Conservation (phyloP, 2,888 invertebrate species). For the Cosmia pyralina region DNA sequence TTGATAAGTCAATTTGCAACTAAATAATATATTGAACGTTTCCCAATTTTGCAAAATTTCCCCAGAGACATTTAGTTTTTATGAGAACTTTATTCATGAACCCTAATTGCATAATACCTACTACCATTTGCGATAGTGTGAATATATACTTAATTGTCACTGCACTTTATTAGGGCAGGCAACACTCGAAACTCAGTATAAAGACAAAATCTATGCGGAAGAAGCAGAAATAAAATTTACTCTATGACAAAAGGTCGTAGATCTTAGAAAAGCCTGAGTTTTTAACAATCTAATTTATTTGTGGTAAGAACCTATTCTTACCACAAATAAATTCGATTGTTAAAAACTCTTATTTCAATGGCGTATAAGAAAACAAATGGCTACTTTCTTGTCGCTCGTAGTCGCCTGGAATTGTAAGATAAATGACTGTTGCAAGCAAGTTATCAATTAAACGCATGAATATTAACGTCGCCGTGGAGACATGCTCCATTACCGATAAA, state of each 20-base stretch:
- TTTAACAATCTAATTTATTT: too few relatives aligned
- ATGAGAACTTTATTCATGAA: slow-evolving; percentile 26
- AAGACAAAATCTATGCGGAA: background rate
- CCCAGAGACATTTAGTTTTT: slow-evolving; percentile 11
- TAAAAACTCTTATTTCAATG: slow-evolving; percentile 10
- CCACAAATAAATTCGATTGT: background rate
- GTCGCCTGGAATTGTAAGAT: slow-evolving; percentile 36
- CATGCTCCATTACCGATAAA: slow-evolving; percentile 51
- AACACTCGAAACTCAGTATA: background rate
- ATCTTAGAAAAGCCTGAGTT: too few relatives aligned
- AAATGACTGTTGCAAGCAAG: slow-evolving; percentile 44
- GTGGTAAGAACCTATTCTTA: too few relatives aligned
- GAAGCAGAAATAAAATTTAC: background rate
- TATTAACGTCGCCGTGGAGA: slow-evolving; percentile 42
- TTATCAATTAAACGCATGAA: slow-evolving; percentile 58
- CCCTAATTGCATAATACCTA: slow-evolving; percentile 33
- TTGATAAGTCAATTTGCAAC: slow-evolving; percentile 15
- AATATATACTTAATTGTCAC: background rate
- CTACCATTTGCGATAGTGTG: background rate
- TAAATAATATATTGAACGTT: slow-evolving; percentile 12
- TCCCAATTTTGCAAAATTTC: slow-evolving; percentile 33
- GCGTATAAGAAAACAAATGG: slow-evolving; percentile 11
- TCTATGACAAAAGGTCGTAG: background rate
- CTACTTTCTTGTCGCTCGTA: slow-evolving; percentile 26
- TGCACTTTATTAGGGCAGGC: background rate